Evolutionary conservation across 2,797 vertebrate species (phyloP), one percentile per base, ranked within the genome.

Genomic region (Oreonectes daqikongensis): DNA sequence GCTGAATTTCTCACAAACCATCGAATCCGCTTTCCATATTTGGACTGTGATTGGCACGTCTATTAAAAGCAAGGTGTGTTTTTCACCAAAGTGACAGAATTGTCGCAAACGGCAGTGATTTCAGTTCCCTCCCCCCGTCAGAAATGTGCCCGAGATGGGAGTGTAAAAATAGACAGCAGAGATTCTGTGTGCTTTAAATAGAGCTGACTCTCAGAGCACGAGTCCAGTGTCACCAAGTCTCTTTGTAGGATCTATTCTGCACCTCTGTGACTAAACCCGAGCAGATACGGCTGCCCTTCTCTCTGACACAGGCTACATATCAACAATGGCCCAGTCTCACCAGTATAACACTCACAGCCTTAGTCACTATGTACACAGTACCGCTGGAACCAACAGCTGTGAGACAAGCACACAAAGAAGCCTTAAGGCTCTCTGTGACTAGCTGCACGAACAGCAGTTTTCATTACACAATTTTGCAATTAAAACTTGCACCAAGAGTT

Each of bases 131-230:
- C 32, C 53, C 79, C 30, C 57, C 57, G 8, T 46, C 57, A 77
- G 79, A 83, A 72, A 82, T 61, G 77, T 69, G 66, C 61, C 72
- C 59, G 70, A 52, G 55, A 77, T 18, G 11, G 60, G 22, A 59
- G 69, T 68, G 75, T 86, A 84, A 82, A 84, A 83, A 86, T 75
- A 82, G 81, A 68, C 46, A 5, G 57, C 18, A 61, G 71, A 63
- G 73, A 79, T 63, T 79, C 60, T 22, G 60, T 52, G 69, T 30
- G 78, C 76, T 86, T 75, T 64, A 83, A 83, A 83, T 84, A 83
- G 79, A 72, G 44, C 70, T 72, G 73, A 73, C 74, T 79, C 59
- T n/a, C 64, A 7, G 42, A 65, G 75, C 67, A 52, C 77, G 75
- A 64, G 81, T 72, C 80, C 76, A 79, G 79, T 70, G 72, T 69